Evolutionary conservation across 1,140 invertebrate species (phyloP).

Genomic region (Drosophila albomicans): DNA sequence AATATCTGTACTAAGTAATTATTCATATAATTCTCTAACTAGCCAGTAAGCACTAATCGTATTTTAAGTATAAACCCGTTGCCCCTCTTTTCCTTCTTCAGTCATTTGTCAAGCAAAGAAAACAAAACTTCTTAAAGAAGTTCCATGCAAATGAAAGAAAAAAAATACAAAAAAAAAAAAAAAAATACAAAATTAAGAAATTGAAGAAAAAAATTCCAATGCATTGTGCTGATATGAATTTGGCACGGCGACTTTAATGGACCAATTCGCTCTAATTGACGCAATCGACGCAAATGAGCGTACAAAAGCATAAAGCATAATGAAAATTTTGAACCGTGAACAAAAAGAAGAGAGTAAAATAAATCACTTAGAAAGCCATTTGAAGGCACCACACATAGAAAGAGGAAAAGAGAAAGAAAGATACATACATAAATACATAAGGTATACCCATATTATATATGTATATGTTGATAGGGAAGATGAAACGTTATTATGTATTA

Average conservation of each 20-base stretch:
- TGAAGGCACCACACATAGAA: conserved; percentile 12
- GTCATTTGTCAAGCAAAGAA: conserved; percentile 46
- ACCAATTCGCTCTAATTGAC: conserved; percentile 84
- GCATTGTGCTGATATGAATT: conserved; percentile 57
- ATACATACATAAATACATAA: conserved; percentile 25
- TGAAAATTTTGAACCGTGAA: conserved; percentile 40
- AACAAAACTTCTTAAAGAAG: conserved; percentile 77
- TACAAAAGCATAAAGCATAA: conserved; percentile 71
- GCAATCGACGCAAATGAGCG: conserved; percentile 77
- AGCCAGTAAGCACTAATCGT: conserved; percentile 41
- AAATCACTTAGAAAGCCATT: conserved; percentile 24
- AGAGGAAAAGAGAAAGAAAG: conserved; percentile 22
- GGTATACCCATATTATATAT: conserved; percentile 2
- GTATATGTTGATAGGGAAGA: conserved; percentile 22
- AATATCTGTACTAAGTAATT: conserved; percentile 36
- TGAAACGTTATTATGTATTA: conserved; percentile 66
- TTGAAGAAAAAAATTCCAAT: conserved; percentile 69
- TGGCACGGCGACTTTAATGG: conserved; percentile 79
- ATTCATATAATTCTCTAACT: conserved; percentile 36
- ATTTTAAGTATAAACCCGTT: conserved; percentile 56
- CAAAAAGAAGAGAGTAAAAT: conserved; percentile 11
- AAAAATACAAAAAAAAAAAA: conserved; percentile 39
- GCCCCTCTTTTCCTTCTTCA: conserved; percentile 38
- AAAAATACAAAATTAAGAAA: conserved; percentile 49
- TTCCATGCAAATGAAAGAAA: conserved; percentile 28